Conservation (phyloP, 2,113 vertebrate species). For the Nothoprocta pentlandii region DNA sequence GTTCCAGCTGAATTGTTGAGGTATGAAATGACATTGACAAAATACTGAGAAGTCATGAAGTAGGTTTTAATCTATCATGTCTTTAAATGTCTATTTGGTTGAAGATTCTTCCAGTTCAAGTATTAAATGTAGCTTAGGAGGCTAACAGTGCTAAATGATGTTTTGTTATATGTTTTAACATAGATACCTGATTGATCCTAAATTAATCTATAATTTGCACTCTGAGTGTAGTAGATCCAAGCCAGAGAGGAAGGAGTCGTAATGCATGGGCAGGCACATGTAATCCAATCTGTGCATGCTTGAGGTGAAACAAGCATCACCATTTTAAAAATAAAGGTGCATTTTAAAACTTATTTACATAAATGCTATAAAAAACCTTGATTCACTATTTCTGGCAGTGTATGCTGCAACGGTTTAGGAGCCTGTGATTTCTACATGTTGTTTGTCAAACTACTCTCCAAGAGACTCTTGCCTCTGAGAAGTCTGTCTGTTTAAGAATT, state of each 20-base stretch:
- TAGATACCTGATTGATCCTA: neutral
- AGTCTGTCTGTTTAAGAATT: neutral
- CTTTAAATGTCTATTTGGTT: neutral
- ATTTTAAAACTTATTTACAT: neutral
- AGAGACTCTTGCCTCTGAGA: neutral
- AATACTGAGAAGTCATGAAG: neutral
- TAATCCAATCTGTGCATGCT: neutral
- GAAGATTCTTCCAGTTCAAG: neutral
- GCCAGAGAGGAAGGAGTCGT: neutral
- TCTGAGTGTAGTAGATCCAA: neutral
- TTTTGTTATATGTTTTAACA: neutral
- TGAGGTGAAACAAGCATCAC: neutral
- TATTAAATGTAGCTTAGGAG: neutral
- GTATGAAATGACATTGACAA: neutral
- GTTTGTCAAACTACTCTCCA: neutral
- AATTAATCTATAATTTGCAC: neutral
- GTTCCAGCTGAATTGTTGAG: neutral
- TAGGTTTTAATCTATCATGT: fast-evolving
- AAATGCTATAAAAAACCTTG: neutral
- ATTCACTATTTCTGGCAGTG: neutral
- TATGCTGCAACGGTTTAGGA: neutral
- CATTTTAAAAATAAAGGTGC: neutral
- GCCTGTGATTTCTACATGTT: fast-evolving
- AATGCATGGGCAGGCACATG: neutral
- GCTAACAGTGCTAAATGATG: neutral